Conservation (phyloP, 1,140 invertebrate species). For the Chrysomallon squamiferum region DNA sequence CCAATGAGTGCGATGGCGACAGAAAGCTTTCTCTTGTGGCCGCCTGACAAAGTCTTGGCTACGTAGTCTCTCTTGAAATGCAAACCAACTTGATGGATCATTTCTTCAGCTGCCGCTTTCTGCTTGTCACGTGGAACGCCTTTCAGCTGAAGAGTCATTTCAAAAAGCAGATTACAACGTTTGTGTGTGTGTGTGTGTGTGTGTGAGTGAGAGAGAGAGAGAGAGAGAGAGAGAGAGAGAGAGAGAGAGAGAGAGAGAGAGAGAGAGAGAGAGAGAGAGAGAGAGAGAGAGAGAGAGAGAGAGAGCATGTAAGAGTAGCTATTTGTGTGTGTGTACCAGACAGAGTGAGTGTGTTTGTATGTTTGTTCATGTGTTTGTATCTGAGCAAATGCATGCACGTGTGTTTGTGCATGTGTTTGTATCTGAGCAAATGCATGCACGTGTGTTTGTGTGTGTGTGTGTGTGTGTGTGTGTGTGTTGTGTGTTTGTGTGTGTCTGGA, state of each 20-base stretch:
- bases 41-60: slow-evolving; percentile 71
- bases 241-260: slow-evolving; percentile 6
- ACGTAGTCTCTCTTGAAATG: slow-evolving; percentile 71
- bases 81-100: slow-evolving; percentile 68
- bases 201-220: slow-evolving; percentile 5
- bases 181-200: slow-evolving; percentile 4
- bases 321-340: too few relatives aligned
- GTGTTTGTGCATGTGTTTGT: too few relatives aligned
- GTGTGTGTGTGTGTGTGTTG: too few relatives aligned
- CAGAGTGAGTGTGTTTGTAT: too few relatives aligned
- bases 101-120: slow-evolving; percentile 62
- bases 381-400: too few relatives aligned
- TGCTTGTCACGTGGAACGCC: slow-evolving; percentile 69
- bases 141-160: too few relatives aligned
- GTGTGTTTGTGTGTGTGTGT: too few relatives aligned
- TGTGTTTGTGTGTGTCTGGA: too few relatives aligned
- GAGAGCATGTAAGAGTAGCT: too few relatives aligned
- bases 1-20: slow-evolving; percentile 67
- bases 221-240: slow-evolving; percentile 7
- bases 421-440: too few relatives aligned
- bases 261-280: slow-evolving; percentile 6
- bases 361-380: too few relatives aligned
- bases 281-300: slow-evolving; percentile 2
- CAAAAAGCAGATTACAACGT: too few relatives aligned
- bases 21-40: slow-evolving; percentile 67